A percentile compares a stretch with the other conserved stretches of the same genome.
Evolutionary conservation across 2,888 invertebrate genomes (phyloP).

Genomic region (Agrilus mali): DNA sequence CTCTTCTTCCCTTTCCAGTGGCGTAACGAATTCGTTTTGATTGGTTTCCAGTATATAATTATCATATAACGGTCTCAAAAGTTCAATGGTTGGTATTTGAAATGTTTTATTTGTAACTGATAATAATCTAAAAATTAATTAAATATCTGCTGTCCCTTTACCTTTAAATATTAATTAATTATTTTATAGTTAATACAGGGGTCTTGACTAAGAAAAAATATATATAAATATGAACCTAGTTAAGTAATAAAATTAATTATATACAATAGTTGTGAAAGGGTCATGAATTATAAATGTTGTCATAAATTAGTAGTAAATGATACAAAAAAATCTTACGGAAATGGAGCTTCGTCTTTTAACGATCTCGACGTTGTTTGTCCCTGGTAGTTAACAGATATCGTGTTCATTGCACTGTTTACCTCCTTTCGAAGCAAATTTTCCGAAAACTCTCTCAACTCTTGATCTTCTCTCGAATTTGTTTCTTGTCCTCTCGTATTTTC

Average conservation of each 20-base stretch:
- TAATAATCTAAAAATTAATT: constrained; percentile 45
- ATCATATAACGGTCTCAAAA: constrained; percentile 61
- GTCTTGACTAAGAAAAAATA: too few relatives aligned
- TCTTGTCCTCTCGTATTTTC: background rate
- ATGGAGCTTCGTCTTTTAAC: constrained; percentile 56
- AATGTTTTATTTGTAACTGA: constrained; percentile 48
- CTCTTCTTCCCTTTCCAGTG: constrained; percentile 65
- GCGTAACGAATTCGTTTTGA: constrained; percentile 64
- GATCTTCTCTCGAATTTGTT: constrained; percentile 16
- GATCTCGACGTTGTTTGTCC: constrained; percentile 59
- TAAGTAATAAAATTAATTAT: too few relatives aligned
- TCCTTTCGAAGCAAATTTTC: constrained; percentile 63
- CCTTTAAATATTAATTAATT: too few relatives aligned
- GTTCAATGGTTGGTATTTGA: constrained; percentile 60
- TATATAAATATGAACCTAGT: too few relatives aligned
- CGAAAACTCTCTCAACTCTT: constrained; percentile 47
- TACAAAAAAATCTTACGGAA: constrained; percentile 48
- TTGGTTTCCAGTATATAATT: constrained; percentile 71
- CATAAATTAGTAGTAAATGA: background rate
- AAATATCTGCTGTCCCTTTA: too few relatives aligned
- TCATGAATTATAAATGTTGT: background rate
- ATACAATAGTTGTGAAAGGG: too few relatives aligned
- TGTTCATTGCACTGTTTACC: constrained; percentile 56
- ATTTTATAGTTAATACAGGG: too few relatives aligned
- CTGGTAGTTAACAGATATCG: constrained; percentile 61